These are phyloP conservation scores for Porites rus DNA, from an alignment of 92 coral and sea anemone genomes.

Conservation along the genomic window DNA sequence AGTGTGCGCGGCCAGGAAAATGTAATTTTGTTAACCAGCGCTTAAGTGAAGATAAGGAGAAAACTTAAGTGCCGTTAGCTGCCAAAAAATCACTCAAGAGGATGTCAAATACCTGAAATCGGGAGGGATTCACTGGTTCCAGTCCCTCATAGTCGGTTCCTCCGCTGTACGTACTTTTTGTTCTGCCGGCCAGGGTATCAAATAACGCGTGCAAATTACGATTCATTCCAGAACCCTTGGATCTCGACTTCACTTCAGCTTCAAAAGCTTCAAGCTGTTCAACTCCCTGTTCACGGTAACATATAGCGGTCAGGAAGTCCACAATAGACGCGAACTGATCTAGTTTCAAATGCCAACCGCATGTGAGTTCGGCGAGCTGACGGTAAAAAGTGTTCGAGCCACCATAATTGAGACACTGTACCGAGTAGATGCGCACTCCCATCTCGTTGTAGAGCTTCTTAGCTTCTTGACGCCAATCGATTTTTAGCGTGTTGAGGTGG, in stretches of 20 bases:
- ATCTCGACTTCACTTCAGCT: constrained; percentile 78
- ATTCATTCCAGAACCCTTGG: constrained; percentile 87
- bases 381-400: constrained; percentile 87
- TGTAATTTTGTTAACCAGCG: too few species aligned
- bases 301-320: constrained; percentile 93
- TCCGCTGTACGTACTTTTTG: constrained; percentile 63
- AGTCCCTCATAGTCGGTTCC: constrained; percentile 60
- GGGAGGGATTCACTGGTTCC: constrained; percentile 89
- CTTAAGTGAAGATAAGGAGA: too few species aligned
- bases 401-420: constrained; percentile 86
- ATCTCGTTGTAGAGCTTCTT: constrained; percentile 92
- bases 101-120: constrained; percentile 63
- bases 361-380: constrained; percentile 82
- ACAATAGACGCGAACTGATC: constrained; percentile 97
- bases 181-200: constrained; percentile 91
- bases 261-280: constrained; percentile 88
- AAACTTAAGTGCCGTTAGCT: too few species aligned
- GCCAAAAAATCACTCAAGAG: neutral
- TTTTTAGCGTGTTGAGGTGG: constrained; percentile 84
- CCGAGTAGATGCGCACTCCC: constrained; percentile 90
- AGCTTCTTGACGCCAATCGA: constrained; percentile 94
- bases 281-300: constrained; percentile 93
- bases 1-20: too few species aligned
- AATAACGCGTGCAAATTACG: constrained; percentile 90
- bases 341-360: constrained; percentile 97